Percentiles rank a stretch among this genome's conserved stretches.
Evolutionary conservation across 2,797 vertebrate genomes (phyloP).

Genomic region (Poecile montanus): DNA sequence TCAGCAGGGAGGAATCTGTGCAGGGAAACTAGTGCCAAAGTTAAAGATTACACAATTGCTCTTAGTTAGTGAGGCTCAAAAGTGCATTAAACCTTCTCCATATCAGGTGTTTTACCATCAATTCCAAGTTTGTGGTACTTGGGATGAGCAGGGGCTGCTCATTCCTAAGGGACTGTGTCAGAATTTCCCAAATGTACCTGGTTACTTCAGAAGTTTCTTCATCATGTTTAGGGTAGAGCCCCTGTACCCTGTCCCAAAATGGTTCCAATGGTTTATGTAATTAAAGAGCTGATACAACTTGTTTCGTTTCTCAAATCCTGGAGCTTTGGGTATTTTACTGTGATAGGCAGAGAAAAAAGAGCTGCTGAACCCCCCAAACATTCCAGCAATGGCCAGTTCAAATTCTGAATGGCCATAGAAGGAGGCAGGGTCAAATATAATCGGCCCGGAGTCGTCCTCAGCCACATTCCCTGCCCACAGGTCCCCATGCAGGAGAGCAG

Average conservation of each 20-base stretch:
- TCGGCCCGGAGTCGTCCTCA: conserved; percentile 82
- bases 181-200: background rate
- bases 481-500: conserved; percentile 91
- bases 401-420: conserved; percentile 95
- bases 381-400: conserved; percentile 88
- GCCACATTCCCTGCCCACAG: conserved; percentile 95
- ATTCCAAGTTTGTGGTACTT: background rate
- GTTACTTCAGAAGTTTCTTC: conserved; percentile 67
- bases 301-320: conserved; percentile 86
- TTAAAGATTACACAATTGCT: conserved; percentile 5
- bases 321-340: conserved; percentile 86
- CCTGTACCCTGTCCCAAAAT: conserved; percentile 90
- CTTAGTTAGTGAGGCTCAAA: conserved; percentile 3
- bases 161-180: background rate
- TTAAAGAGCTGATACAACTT: conserved; percentile 94
- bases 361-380: conserved; percentile 91
- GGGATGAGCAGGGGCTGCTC: background rate
- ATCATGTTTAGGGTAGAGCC: conserved; percentile 70
- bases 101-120: background rate
- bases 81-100: background rate
- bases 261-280: conserved; percentile 98
- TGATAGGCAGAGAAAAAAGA: conserved; percentile 93
- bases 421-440: conserved; percentile 91
- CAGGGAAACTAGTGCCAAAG: background rate
- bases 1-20: background rate